Base-by-base conservation (phyloP, 2,113 vertebrate genomes). In the Anarrhichthys ocellatus region DNA sequence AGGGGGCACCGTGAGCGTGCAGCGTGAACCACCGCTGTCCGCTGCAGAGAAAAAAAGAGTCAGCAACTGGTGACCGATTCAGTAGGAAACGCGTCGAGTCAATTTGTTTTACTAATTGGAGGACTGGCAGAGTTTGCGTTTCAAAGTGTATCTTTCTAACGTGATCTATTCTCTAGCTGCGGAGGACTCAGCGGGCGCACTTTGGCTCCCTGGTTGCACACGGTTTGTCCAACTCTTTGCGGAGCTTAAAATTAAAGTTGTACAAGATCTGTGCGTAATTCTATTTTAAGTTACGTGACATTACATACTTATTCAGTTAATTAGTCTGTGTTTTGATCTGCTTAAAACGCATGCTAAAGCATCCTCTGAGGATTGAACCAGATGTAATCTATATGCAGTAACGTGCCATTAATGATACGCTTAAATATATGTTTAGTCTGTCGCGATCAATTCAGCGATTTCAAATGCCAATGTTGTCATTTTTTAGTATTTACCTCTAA, bases 41-140 rank as follows among this genome's bases (percentile, higher is more conserved):
- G 2, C 82, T 40, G 75, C 72, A 44, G 40, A 76, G n/a, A 6
- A n/a, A 3, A 46, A 84, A 29, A 80, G 9, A 77, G 44, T 34
- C 42, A 83, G 88, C 83, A 89, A 82, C 91, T 83, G 80, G 85
- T 90, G 87, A 89, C 77, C 78, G 82, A 73, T 54, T 69, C 70
- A 67, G 62, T 8, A 3, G 83, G 66, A 83, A 82, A 81, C 63
- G 62, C 36, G 75, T 78, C 77, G 70, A 80, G 76, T 20, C 76
- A 76, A 76, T 90, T 87, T 90, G 66, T 75, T 68, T 65, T 14
- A 52, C 50, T 83, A 75, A 85, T 68, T 80, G 82, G 76, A 84
- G 44, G 83, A 82, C 72, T 80, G 76, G 62, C 74, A 83, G 40
- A 75, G 69, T 79, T 80, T 73, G 78, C 58, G 14, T 82, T 83